phyloP scores from a whole-genome alignment of 2,113 vertebrate species.

The Mystacornis crossleyi region DNA sequence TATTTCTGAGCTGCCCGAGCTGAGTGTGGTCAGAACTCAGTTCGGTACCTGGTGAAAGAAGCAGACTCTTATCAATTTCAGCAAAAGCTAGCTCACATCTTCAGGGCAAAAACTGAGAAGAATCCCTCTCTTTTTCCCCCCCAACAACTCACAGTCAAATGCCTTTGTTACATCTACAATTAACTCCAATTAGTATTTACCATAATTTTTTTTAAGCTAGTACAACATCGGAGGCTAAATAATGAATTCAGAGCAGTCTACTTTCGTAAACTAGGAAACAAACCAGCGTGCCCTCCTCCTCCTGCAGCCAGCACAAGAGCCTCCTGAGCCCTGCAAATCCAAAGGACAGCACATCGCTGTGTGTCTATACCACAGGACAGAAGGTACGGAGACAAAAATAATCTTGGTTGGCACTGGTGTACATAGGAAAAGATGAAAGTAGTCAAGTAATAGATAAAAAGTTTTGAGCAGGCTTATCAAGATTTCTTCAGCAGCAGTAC shows the following conservation, averaged over 20 bases:
- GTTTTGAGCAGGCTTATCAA: neutral
- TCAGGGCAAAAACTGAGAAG: neutral
- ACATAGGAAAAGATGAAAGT: neutral
- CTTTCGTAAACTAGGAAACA: neutral
- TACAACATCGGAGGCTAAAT: neutral
- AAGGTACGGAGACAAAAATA: neutral
- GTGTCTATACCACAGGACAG: neutral
- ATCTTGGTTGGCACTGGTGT: neutral
- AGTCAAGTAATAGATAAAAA: neutral
- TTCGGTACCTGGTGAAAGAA: neutral
- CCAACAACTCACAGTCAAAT: neutral
- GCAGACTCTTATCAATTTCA: neutral
- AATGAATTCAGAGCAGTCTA: neutral
- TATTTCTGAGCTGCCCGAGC: neutral
- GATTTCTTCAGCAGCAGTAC: neutral
- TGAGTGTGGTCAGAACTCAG: neutral
- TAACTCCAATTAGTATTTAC: neutral
- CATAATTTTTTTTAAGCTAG: neutral
- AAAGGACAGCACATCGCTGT: neutral
- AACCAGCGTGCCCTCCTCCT: neutral
- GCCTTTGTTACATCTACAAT: neutral
- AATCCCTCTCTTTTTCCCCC: neutral
- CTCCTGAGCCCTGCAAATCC: neutral
- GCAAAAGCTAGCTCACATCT: neutral
- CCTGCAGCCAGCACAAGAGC: neutral